A percentile compares a stretch with the other conserved stretches of the same genome.
phyloP scores from a whole-genome alignment of 2,888 invertebrate species.

The Agrotis clavis region DNA sequence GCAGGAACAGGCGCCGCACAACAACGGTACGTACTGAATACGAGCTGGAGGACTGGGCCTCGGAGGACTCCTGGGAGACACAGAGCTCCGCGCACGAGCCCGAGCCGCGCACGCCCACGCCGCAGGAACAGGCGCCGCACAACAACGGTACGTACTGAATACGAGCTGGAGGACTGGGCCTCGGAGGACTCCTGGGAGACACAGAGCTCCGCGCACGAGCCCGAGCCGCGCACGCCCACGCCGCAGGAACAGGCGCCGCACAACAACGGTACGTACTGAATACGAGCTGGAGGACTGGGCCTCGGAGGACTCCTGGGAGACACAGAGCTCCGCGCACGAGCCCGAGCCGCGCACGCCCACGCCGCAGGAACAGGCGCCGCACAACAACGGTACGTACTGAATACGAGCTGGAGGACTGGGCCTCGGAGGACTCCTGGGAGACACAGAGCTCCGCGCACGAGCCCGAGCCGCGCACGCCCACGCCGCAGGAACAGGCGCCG shows the following conservation, averaged over 20 bases:
- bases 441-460: conserved; percentile 93
- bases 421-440: conserved; percentile 95
- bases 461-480: conserved; percentile 73
- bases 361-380: conserved; percentile 46
- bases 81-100: conserved; percentile 92
- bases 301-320: conserved; percentile 95
- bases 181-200: conserved; percentile 96
- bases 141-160: too few relatives aligned
- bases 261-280: too few relatives aligned
- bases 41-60: conserved; percentile 93
- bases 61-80: conserved; percentile 96
- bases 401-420: conserved; percentile 93
- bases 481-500: conserved; percentile 50
- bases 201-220: conserved; percentile 92
- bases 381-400: too few relatives aligned
- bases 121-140: conserved; percentile 45
- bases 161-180: conserved; percentile 93
- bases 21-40: too few relatives aligned
- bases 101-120: conserved; percentile 72
- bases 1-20: conserved; percentile 42
- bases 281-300: conserved; percentile 93
- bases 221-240: conserved; percentile 73
- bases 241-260: conserved; percentile 47
- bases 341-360: conserved; percentile 73
- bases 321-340: conserved; percentile 92